These are phyloP conservation scores for Lepidochitona cinerea DNA, from an alignment of 2,888 invertebrate genomes.

Conservation along the genomic window DNA sequence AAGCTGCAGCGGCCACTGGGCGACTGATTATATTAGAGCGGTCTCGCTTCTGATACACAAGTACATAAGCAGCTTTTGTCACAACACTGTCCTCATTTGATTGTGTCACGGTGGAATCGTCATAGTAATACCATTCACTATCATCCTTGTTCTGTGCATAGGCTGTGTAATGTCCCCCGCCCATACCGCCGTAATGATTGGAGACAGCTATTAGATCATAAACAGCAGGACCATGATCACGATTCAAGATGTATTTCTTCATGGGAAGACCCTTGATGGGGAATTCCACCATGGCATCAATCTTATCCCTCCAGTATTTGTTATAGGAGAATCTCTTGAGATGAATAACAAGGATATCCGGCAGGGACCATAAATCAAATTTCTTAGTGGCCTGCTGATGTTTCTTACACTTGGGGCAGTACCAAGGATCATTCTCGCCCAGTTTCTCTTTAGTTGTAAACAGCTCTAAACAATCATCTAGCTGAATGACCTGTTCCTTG, in stretches of 20 bases:
- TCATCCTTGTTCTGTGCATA: conserved; percentile 72
- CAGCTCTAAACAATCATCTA: conserved; percentile 75
- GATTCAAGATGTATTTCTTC: conserved; percentile 72
- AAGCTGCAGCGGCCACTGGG: not conserved
- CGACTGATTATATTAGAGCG: not conserved
- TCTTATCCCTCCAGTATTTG: conserved; percentile 75
- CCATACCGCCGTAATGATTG: conserved; percentile 74
- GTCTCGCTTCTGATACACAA: conserved; percentile 72
- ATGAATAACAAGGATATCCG: conserved; percentile 75
- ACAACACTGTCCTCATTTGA: conserved; percentile 70
- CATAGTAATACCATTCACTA: conserved; percentile 73
- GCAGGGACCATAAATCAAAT: conserved; percentile 76
- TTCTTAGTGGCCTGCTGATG: conserved; percentile 77
- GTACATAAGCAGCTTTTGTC: conserved; percentile 73
- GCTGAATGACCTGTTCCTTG: conserved; percentile 69
- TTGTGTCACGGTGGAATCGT: conserved; percentile 72
- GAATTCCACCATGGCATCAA: conserved; percentile 74
- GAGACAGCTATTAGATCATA: conserved; percentile 75
- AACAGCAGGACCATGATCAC: conserved; percentile 61
- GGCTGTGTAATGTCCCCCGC: conserved; percentile 73
- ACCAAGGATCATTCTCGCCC: conserved; percentile 75
- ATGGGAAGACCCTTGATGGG: conserved; percentile 73
- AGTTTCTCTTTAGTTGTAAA: conserved; percentile 75
- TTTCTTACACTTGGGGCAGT: conserved; percentile 75
- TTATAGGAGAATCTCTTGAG: conserved; percentile 77